Base-by-base conservation (phyloP, 1,140 invertebrate species). In the Calliphora vicina region DNA sequence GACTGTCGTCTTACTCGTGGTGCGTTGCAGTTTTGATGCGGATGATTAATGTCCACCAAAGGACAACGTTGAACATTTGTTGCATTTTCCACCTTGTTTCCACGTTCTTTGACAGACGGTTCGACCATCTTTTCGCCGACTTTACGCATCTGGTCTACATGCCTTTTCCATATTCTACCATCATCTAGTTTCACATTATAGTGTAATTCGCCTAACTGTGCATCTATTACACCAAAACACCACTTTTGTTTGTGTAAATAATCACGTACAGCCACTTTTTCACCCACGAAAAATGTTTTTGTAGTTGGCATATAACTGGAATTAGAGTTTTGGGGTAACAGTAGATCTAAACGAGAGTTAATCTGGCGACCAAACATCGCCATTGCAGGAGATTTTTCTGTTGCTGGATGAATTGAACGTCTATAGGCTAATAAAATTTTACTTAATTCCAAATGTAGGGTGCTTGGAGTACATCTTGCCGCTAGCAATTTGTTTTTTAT, bases 351-450 rank as follows among this genome's bases (percentile, higher is more conserved):
- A 15, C 45, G 80, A 23, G 76, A 82, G 72, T 67, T 29, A 67
- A 84, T 73, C 74, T 84, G 73, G 76, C 83, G n/a, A 10, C 71
- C 76, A 50, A 84, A 43, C 25, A 83, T 83, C 20, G 82, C 8
- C 43, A 82, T 82, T 15, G 83, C 82, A n/a, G 84, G 84, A 17
- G 83, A 82, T 29, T 74, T 73, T 17, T 50, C 13, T 20, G 83
- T 85, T 25, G 82, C 72, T 9, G 82, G 82, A 72, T 85, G 84
- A 29, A 84, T 84, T 35, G 80, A n/a, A 25, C 71, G 81, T 0
- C 84, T 15, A 50, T 85, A 85, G 1, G 57, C 74, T 23, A 85
- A n/a, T 5, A 85, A 74, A 27, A 85, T 81, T 15, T 67, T 82
- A 8, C 3, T 12, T 29, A 84, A 27, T 8, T 84, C 80, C 3